A percentile compares a stretch with the other conserved stretches of the same genome.
phyloP scores from a whole-genome alignment of 1,140 invertebrate species.

The Laupala kohalensis region DNA sequence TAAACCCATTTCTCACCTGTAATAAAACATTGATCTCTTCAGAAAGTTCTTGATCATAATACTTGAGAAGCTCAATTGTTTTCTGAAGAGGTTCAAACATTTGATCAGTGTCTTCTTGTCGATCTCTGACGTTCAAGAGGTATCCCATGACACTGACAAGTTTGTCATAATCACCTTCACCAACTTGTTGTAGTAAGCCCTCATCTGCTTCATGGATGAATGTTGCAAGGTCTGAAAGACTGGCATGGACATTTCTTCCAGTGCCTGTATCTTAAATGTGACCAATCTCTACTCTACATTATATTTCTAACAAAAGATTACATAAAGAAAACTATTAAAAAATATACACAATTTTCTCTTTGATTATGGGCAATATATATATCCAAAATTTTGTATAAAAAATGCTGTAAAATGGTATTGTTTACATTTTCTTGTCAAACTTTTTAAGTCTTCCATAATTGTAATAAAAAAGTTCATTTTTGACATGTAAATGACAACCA shows the following conservation, averaged over 20 bases:
- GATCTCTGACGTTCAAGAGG: slow-evolving; percentile 62
- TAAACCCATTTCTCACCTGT: slow-evolving; percentile 42
- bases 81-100: slow-evolving; percentile 91
- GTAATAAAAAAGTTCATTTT: too few relatives aligned
- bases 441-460: too few relatives aligned
- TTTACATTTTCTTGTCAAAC: too few relatives aligned
- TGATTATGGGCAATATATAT: too few relatives aligned
- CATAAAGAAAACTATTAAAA: too few relatives aligned
- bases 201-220: slow-evolving; percentile 48
- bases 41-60: slow-evolving; percentile 77
- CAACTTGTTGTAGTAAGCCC: slow-evolving; percentile 65
- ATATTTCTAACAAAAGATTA: too few relatives aligned
- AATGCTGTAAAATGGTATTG: too few relatives aligned
- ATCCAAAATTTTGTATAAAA: too few relatives aligned
- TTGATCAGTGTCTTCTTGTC: slow-evolving; percentile 62
- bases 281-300: too few relatives aligned
- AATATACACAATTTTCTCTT: neutral
- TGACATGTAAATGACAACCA: too few relatives aligned
- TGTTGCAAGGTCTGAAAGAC: slow-evolving; percentile 35
- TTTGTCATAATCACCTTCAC: slow-evolving; percentile 64
- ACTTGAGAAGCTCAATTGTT: slow-evolving; percentile 69
- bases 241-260: too few relatives aligned
- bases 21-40: slow-evolving; percentile 75
- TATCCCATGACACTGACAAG: slow-evolving; percentile 73
- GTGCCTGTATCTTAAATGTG: too few relatives aligned